These are phyloP conservation scores for Chlorospingus flavigularis DNA, from an alignment of 2,797 vertebrate genomes.

Conservation along the genomic window DNA sequence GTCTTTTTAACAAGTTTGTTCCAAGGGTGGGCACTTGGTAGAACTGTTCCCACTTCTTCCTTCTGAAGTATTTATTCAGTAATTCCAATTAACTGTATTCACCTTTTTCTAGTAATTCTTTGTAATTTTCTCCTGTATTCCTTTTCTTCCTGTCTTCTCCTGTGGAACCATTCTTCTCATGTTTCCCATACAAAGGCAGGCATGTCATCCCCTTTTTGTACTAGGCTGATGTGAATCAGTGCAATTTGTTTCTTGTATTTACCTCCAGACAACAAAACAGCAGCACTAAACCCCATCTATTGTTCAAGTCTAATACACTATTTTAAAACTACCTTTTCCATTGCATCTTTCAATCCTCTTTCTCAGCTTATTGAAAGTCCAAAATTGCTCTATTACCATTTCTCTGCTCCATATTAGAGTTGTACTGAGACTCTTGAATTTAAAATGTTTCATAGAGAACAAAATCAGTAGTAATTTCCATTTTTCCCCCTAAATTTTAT, in stretches of 20 bases:
- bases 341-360: background rate
- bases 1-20: background rate
- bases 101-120: background rate
- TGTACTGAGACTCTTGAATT: background rate
- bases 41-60: background rate
- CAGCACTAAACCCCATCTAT: background rate
- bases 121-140: background rate
- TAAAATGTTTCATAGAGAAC: background rate
- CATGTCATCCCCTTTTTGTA: background rate
- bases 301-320: background rate
- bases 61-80: background rate
- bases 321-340: background rate
- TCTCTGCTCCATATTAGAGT: background rate
- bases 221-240: background rate
- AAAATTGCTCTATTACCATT: background rate
- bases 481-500: background rate
- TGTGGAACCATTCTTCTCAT: fast-evolving
- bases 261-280: background rate
- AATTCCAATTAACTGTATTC: background rate
- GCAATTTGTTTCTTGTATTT: slow-evolving; percentile 19
- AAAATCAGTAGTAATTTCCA: background rate
- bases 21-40: background rate
- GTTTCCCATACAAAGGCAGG: background rate
- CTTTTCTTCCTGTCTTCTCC: background rate
- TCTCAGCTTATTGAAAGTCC: background rate